Evolutionary conservation across 2,888 invertebrate species (phyloP), one percentile per base, ranked within the genome.

Genomic region (Pyrrhosoma nymphula): DNA sequence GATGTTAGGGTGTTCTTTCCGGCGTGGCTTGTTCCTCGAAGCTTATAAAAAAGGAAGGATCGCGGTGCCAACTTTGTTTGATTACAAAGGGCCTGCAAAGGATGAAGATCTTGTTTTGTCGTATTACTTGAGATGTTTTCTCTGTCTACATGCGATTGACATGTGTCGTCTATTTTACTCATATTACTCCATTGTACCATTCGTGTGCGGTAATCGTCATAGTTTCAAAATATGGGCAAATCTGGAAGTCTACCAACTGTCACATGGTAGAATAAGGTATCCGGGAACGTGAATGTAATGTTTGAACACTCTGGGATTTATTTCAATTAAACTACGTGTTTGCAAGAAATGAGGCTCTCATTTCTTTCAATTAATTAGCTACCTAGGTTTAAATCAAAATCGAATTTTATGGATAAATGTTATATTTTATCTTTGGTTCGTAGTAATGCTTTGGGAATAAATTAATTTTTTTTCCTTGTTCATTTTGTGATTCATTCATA

Each of bases 11-110:
- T 93, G 60, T 26, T 89, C 56, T 69, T 75, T 93, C 47, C 69
- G 14, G 63, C 90, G 56, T 35, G 56, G 63, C 93, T 39, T 93
- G 93, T 93, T 93, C 69, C 93, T 93, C 69, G n/a, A 82, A 55
- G 93, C 89, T 14, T 35, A 20, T 75, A 47, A 75, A 93, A 93
- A 93, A 93, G 93, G 47, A 75, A 93, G 26, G 39, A 69, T 39
- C 56, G n/a, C 69, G 69, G 26, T 47, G 93, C 93, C 69, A 93
- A 93, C 93, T 93, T 93, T 93, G 93, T 93, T 93, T 93, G 93
- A 93, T 69, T 69, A 69, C 93, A 39, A 75, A 93, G 75, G 69
- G 93, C 63, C n/a, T 55, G 93, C 12, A 20, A n/a, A 35, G 93
- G 93, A 93, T 93, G 47, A 93, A 75, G 93, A 93, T 69, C 93